Conservation (phyloP, 2,888 invertebrate genomes). For the Crepidodera aurea region DNA sequence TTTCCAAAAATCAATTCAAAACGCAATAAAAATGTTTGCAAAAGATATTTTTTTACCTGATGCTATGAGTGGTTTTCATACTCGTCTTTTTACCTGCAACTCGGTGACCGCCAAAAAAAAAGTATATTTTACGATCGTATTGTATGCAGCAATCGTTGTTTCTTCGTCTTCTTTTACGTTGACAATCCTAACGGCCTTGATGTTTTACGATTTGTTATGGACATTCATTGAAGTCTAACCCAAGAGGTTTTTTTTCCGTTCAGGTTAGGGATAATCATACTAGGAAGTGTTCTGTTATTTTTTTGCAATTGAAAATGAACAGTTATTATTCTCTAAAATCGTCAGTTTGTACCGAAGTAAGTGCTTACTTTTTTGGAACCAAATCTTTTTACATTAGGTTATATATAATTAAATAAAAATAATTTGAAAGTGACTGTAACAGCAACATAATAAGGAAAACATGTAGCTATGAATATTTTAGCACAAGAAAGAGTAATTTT, state of each 20-base stretch:
- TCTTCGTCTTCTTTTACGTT: conserved; percentile 39
- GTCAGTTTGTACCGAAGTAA: too few species aligned
- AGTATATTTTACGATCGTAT: conserved; percentile 48
- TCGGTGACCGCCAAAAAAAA: conserved; percentile 50
- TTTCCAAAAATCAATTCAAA: too few species aligned
- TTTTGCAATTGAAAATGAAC: too few species aligned
- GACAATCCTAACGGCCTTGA: conserved; percentile 50
- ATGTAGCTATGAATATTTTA: too few species aligned
- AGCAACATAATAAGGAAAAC: too few species aligned
- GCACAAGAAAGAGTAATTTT: too few species aligned
- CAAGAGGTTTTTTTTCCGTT: conserved; percentile 41
- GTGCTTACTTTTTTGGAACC: too few species aligned
- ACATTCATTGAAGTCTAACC: conserved; percentile 42
- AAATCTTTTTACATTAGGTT: too few species aligned
- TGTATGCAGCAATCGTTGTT: conserved; percentile 46
- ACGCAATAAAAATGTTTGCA: neutral
- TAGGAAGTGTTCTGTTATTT: too few species aligned
- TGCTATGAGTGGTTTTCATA: conserved; percentile 1
- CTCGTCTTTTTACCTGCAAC: conserved; percentile 48
- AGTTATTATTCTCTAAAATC: too few species aligned
- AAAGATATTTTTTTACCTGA: conserved; percentile 14
- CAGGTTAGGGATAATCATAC: neutral
- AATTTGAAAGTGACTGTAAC: too few species aligned
- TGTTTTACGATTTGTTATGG: conserved; percentile 54
- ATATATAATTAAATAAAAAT: too few species aligned